These are phyloP conservation scores for Geophilus truncorum DNA, from an alignment of 2,888 invertebrate species.

Conservation along the genomic window DNA sequence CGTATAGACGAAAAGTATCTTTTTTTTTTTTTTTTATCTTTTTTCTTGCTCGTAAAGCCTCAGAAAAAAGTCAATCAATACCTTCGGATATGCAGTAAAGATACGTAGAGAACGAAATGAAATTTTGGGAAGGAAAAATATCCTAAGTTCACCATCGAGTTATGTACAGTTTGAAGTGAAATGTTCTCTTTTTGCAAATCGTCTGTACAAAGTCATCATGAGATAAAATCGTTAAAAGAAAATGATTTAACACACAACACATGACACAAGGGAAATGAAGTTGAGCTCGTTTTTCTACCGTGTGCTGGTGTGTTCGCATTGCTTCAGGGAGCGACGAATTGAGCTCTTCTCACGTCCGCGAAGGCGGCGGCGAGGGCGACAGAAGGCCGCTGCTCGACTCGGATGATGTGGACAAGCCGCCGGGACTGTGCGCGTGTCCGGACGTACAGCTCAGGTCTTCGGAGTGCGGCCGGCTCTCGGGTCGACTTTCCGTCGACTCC, in stretches of 20 bases:
- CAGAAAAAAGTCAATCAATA: not conserved
- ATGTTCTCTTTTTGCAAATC: not conserved
- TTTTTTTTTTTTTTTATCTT: not conserved
- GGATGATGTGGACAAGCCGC: constrained; percentile 39
- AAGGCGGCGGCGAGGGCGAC: constrained; percentile 34
- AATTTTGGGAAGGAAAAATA: not conserved
- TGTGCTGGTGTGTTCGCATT: constrained; percentile 12
- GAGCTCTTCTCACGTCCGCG: constrained; percentile 29
- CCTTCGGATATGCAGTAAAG: not conserved
- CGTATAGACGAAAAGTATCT: not conserved
- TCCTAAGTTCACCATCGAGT: not conserved
- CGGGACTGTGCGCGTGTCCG: constrained; percentile 39
- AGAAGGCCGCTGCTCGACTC: constrained; percentile 37
- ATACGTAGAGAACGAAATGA: not conserved
- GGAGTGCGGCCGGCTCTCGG: constrained; percentile 36
- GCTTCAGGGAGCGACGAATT: constrained; percentile 8
- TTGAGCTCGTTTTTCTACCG: constrained; percentile 26
- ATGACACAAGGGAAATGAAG: constrained; percentile 25
- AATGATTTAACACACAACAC: not conserved
- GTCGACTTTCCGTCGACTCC: constrained; percentile 36
- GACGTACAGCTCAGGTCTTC: constrained; percentile 39
- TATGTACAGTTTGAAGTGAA: constrained; percentile 1
- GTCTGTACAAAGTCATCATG: not conserved
- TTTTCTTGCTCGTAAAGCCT: not conserved
- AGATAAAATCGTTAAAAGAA: not conserved